Percentiles rank a stretch among this genome's conserved stretches.
phyloP scores from a whole-genome alignment of 2,113 vertebrate species.

The Heliornis fulica region DNA sequence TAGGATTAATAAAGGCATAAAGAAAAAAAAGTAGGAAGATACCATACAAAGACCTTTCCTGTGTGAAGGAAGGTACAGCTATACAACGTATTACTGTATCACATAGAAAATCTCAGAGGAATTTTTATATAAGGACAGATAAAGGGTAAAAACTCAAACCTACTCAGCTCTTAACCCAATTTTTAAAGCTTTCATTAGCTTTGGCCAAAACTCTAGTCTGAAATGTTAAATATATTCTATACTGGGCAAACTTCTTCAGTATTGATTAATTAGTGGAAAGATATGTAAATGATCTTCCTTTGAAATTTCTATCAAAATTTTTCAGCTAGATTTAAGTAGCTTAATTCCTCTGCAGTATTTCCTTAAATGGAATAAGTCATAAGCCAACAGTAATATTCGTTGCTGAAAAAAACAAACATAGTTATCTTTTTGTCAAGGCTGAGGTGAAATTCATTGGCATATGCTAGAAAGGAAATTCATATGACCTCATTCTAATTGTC shows the following conservation, averaged over 20 bases:
- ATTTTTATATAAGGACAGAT: not conserved
- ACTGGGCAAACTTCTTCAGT: not conserved
- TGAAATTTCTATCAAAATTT: not conserved
- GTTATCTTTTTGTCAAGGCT: not conserved
- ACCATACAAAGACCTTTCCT: not conserved
- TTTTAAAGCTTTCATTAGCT: not conserved
- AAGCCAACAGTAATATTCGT: not conserved
- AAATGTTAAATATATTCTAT: not conserved
- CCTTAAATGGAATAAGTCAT: not conserved
- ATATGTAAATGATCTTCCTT: not conserved
- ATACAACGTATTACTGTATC: not conserved
- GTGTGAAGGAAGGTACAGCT: not conserved
- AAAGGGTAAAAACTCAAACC: not conserved
- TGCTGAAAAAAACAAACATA: not conserved
- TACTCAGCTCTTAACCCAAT: not conserved
- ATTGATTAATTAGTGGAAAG: not conserved
- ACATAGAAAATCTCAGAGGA: not conserved
- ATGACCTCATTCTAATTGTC: not conserved
- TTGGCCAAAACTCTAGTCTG: not conserved
- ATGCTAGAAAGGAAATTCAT: not conserved
- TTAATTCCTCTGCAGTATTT: not conserved
- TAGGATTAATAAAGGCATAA: not conserved
- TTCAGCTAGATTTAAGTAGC: not conserved
- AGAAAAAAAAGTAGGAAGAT: not conserved
- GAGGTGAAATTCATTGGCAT: not conserved